phyloP scores from a whole-genome alignment of 2,888 invertebrate genomes.

The Dicyrtomina minuta region DNA sequence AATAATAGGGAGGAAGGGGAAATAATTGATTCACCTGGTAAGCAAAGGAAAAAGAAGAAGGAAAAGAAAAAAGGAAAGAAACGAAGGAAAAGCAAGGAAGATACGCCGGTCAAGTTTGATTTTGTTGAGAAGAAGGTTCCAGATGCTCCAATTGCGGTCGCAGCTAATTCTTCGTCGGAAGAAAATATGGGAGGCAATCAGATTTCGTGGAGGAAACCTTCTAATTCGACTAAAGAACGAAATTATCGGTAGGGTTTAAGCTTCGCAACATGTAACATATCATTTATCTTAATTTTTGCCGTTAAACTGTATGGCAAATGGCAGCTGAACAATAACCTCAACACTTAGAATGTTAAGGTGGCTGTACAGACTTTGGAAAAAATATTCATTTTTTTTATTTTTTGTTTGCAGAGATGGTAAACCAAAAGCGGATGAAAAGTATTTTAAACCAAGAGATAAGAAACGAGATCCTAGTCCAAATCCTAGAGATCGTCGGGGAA shows the following conservation, averaged over 20 bases:
- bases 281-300: background rate
- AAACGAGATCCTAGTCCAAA: slow-evolving; percentile 49
- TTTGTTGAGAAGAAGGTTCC: slow-evolving; percentile 35
- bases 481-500: slow-evolving; percentile 54
- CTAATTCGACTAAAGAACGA: slow-evolving; percentile 73
- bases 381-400: background rate
- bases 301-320: background rate
- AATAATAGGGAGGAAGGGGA: slow-evolving; percentile 63
- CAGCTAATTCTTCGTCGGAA: slow-evolving; percentile 34
- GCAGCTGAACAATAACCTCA: background rate
- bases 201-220: slow-evolving; percentile 74
- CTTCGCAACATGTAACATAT: background rate
- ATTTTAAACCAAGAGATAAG: slow-evolving; percentile 55
- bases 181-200: slow-evolving; percentile 33
- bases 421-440: slow-evolving; percentile 58
- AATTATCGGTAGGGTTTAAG: slow-evolving; percentile 63
- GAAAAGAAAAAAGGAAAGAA: slow-evolving; percentile 56
- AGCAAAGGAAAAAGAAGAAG: slow-evolving; percentile 50
- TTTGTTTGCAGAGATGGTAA: slow-evolving; percentile 57
- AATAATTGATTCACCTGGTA: slow-evolving; percentile 60
- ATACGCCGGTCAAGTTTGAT: slow-evolving; percentile 35
- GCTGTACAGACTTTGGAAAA: background rate
- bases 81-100: slow-evolving; percentile 61
- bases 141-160: background rate
- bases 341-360: too few species aligned